phyloP scores from a whole-genome alignment of 2,113 vertebrate species.

The Heloderma charlesbogerti region DNA sequence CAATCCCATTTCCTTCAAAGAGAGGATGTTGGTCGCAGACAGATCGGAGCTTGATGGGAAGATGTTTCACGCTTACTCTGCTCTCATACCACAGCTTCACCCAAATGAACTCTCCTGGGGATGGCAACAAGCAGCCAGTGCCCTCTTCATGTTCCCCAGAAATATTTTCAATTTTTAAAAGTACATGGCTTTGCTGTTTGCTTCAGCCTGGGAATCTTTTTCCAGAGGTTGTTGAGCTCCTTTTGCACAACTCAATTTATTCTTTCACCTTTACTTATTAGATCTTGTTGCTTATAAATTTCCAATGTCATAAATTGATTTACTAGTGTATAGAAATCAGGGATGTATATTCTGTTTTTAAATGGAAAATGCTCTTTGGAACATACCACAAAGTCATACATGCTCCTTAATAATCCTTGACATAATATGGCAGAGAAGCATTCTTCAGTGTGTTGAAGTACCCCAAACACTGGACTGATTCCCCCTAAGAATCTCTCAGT shows the following conservation, averaged over 20 bases:
- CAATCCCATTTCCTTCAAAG: neutral
- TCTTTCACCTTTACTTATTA: neutral
- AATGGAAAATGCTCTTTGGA: neutral
- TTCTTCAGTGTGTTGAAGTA: neutral
- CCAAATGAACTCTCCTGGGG: neutral
- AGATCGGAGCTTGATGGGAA: neutral
- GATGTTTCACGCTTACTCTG: neutral
- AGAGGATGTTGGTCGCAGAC: neutral
- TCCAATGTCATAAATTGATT: neutral
- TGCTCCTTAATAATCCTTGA: neutral
- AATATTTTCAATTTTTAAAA: slow-evolving; percentile 1
- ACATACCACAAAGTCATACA: neutral
- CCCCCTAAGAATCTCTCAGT: neutral
- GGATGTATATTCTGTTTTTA: neutral
- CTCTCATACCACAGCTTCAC: neutral
- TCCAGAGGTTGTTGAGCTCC: neutral
- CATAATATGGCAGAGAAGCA: neutral
- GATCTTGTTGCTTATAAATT: neutral
- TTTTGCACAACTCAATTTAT: neutral
- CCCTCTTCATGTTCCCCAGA: neutral
- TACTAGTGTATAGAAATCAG: neutral
- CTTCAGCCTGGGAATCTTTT: neutral
- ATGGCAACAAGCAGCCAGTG: neutral
- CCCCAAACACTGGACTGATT: neutral
- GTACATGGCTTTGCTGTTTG: neutral